Evolutionary conservation across 1,140 invertebrate genomes (phyloP), one percentile per base, ranked within the genome.

Genomic region (Parasteatoda tepidariorum): DNA sequence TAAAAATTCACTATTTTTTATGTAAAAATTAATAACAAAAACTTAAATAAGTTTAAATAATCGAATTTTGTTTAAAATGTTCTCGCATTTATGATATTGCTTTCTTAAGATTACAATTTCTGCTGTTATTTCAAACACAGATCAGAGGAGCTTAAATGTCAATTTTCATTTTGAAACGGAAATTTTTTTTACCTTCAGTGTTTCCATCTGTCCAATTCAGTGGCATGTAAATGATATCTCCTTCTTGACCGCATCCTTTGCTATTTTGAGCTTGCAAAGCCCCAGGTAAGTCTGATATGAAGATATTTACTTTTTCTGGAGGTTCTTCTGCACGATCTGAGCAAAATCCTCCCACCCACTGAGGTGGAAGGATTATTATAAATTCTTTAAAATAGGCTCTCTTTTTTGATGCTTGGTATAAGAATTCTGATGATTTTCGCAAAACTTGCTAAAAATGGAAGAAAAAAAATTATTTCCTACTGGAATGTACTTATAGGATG

Each of bases 181-280:
- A 54, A 6, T 15, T 1, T 28, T 48, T 0, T 33, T 57, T 66
- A 78, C 76, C 64, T 57, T 59, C 54, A 6, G 28, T 38, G 7
- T 74, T 34, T 15, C 70, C 61, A 18, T 55, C 38, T 6, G 66
- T 5, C 68, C 68, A 83, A 18, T 54, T 5, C 1, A 34, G 6
- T 13, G 81, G 70, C 68, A 83, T 64, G n/a, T 83, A 73, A 33
- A 83, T 74, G 7, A 64, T 41, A n/a, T 83, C 81, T 0, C 81
- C 81, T 28, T 38, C 31, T 24, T 66, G 9, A 26, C 68, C 59
- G 33, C 81, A 83, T 38, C 38, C 61, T 66, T 34, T 83, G 11
- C 81, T 83, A 31, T 83, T 68, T 13, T 74, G 54, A 0, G 79
- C 34, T 22, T 4, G 24, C 33, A 73, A 11, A 1, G 24, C 30